phyloP scores from a whole-genome alignment of 2,888 invertebrate species.

The Cetonia aurata region DNA sequence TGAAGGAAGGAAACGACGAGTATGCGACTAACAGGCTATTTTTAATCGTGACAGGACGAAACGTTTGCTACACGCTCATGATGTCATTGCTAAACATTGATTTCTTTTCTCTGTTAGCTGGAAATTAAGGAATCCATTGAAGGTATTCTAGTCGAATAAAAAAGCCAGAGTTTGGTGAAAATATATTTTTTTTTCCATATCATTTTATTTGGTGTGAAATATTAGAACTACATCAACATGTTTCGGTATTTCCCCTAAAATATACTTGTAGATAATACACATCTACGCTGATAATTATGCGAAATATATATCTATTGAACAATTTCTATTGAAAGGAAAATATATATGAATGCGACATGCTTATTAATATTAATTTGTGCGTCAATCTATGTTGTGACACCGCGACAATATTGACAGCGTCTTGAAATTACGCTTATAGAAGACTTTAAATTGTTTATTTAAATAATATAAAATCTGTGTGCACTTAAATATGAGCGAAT shows the following conservation, averaged over 20 bases:
- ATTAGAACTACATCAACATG: slow-evolving; percentile 34
- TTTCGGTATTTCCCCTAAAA: not conserved
- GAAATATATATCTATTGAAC: not conserved
- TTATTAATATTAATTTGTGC: too few relatives aligned
- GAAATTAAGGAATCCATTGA: not conserved
- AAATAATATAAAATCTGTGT: too few relatives aligned
- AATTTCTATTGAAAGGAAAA: not conserved
- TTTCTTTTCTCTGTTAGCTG: not conserved
- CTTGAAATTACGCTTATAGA: too few relatives aligned
- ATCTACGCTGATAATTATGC: not conserved
- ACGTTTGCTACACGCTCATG: not conserved
- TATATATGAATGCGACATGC: not conserved
- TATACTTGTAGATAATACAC: not conserved
- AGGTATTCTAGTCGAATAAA: not conserved
- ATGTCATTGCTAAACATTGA: not conserved
- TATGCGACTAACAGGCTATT: not conserved
- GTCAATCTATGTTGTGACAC: too few relatives aligned
- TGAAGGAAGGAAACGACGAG: not conserved
- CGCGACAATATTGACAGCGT: too few relatives aligned
- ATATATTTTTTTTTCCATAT: not conserved
- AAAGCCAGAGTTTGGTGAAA: slow-evolving; percentile 19
- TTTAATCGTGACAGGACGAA: not conserved
- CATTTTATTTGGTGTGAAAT: slow-evolving; percentile 38
- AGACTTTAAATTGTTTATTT: too few relatives aligned
- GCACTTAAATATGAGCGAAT: too few relatives aligned